Evolutionary conservation across 64 coral and sea anemone genomes (phyloP), one percentile per base, ranked within the genome.

Genomic region (Porites australiensis): DNA sequence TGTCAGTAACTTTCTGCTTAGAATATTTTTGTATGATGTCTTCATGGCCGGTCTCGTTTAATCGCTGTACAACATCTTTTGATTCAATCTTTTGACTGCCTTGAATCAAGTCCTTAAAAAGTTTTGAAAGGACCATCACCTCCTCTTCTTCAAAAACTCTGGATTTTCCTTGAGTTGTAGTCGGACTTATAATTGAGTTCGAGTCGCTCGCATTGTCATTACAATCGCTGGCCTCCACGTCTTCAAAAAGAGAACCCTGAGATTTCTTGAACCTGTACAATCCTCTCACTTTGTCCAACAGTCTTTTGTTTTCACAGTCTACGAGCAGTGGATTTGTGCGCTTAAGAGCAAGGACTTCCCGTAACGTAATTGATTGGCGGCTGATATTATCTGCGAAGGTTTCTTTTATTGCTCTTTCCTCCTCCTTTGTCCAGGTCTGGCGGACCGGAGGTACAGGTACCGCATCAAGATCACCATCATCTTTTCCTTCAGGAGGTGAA

Each of bases 81-180:
- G 58, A 55, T 60, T 79, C 20, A 60, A 79, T 79, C 13, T 79
- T 79, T 44, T 13, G 2, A 60, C 77, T 55, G 0, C 11, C 20
- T 13, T 79, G 53, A 79, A 79, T 79, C 52, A 79, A 60, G 53
- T 60, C 53, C 55, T 79, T 79, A 55, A 79, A 79, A 60, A 37
- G 77, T 59, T 79, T 20, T 58, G 1, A 12, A 7, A 79, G 60
- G 2, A 79, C 21, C 10, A 0, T 59, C 18, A 79, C 54, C 77
- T 79, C 52, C 23, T 57, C 19, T 21, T 23, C 51, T 16, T 75
- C 77, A 79, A 79, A 79, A 12, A 79, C 55, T 27, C 77, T 79
- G 2, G 54, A 3, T 59, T 79, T 59, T 37, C 77, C 22, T 79
- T 27, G 77, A 79, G 3, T 61, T 60, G 77, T 79, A 44, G 77